Conservation (phyloP, 2,113 vertebrate genomes). For the Bolborhynchus lineola region DNA sequence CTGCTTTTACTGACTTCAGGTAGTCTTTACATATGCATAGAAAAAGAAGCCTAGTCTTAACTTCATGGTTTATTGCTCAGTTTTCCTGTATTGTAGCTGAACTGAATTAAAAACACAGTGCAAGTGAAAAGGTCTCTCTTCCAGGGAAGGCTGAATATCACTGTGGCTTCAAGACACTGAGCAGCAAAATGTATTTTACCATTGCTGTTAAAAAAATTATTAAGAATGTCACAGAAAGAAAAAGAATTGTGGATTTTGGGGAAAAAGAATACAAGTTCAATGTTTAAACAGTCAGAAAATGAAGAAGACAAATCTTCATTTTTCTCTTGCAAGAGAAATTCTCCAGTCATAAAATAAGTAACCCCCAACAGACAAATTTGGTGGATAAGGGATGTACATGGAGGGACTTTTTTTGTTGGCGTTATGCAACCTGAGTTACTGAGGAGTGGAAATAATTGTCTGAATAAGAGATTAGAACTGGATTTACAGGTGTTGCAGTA, state of each 20-base stretch:
- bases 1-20: neutral
- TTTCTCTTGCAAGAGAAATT: neutral
- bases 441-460: neutral
- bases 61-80: neutral
- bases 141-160: neutral
- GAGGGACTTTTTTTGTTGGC: neutral
- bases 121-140: neutral
- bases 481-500: neutral
- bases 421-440: neutral
- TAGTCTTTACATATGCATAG: neutral
- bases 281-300: neutral
- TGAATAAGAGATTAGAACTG: neutral
- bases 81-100: neutral
- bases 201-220: neutral
- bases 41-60: neutral
- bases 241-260: neutral
- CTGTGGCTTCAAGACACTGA: neutral
- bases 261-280: neutral
- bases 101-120: neutral
- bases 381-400: neutral
- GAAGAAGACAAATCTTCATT: neutral
- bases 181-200: neutral
- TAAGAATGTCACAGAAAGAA: neutral
- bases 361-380: rapidly evolving
- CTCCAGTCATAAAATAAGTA: neutral